Evolutionary conservation across 2,797 vertebrate genomes (phyloP).

Genomic region (Antennarius maculatus): DNA sequence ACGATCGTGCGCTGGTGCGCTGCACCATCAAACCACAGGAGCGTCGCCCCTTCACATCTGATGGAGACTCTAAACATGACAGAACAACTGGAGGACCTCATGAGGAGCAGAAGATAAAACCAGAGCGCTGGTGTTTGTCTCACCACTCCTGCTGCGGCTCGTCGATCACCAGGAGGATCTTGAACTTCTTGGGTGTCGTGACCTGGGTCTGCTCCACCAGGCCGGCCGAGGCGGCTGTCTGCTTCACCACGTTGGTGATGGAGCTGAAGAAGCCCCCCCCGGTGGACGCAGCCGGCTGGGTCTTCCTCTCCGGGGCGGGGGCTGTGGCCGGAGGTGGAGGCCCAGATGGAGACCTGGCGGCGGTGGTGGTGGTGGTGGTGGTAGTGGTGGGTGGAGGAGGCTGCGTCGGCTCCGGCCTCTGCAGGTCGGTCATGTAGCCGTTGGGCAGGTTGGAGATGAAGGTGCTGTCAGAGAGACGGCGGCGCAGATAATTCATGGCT

Average conservation of each 20-base stretch:
- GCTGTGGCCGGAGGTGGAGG: conserved; percentile 73
- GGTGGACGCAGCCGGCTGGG: conserved; percentile 82
- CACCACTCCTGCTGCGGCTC: conserved; percentile 95
- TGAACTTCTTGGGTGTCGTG: conserved; percentile 88
- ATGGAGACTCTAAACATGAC: conserved; percentile 42
- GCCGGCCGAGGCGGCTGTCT: conserved; percentile 94
- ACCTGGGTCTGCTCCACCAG: conserved; percentile 89
- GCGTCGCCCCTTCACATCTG: conserved; percentile 43
- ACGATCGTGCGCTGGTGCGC: conserved; percentile 10
- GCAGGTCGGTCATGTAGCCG: conserved; percentile 97
- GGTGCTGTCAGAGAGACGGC: conserved; percentile 97
- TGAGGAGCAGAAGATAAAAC: conserved; percentile 3
- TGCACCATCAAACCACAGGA: conserved; percentile 45
- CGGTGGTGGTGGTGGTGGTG: conserved; percentile 50
- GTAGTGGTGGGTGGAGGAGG: conserved; percentile 74
- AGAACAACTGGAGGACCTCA: conserved; percentile 7
- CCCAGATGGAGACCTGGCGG: conserved; percentile 75
- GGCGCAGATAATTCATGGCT: conserved; percentile 97
- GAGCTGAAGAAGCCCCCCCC: conserved; percentile 95
- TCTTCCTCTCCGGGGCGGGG: conserved; percentile 76
- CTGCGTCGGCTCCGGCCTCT: conserved; percentile 91
- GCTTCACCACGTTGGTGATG: conserved; percentile 95
- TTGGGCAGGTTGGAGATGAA: conserved; percentile 98
- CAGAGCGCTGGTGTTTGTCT: conserved; percentile 47
- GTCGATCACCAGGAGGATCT: conserved; percentile 93